Evolutionary conservation across 2,888 invertebrate genomes (phyloP), one percentile per base, ranked within the genome.

Genomic region (Sipha maydis): DNA sequence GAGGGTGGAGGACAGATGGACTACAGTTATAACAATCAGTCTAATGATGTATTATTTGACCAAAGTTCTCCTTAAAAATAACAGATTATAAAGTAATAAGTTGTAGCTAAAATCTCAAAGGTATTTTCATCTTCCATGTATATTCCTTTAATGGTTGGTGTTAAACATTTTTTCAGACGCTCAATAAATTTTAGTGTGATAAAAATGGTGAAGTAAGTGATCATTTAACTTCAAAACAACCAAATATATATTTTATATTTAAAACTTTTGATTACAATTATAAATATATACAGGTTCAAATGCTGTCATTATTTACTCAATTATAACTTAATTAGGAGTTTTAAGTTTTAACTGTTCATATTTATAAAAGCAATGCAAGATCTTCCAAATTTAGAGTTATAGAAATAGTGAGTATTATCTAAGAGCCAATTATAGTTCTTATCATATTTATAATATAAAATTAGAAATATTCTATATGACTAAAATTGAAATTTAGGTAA

Each of bases 1-100:
- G 88, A 88, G 14, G 88, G 88, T 31, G 88, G 82, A 82, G 88
- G 82, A 82, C 88, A 88, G 5, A n/a, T 82, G 48, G 82, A 88
- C 67, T 88, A 67, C 31, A 48, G 73, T 48, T 88, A 25, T 76
- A 82, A 67, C 17, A 80, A 76, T 80, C 79, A 79, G 38, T 75
- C 82, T 25, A 82, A 75, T 82, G 73, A 80, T 76, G 67, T 82
- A 76, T 31, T 75, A 67, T 88, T 80, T 67, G 82, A 88, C 21
- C 82, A 88, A 82, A 82, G 67, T 88, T 82, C 80, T 28, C 80
- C 38, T 1, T 88, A 41, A 88, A 86, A 79, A 25, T 31, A 48
- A 77, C 67, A 34, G 56, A 25, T n/a, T 21, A 48, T 48, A 9
- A 34, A 17, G n/a, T 28, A 82, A 41, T 69, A 19, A 61, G 56